Percentiles rank a stretch among this genome's conserved stretches.
Evolutionary conservation across 2,797 vertebrate genomes (phyloP).

Genomic region (Rhynchotus rufescens): DNA sequence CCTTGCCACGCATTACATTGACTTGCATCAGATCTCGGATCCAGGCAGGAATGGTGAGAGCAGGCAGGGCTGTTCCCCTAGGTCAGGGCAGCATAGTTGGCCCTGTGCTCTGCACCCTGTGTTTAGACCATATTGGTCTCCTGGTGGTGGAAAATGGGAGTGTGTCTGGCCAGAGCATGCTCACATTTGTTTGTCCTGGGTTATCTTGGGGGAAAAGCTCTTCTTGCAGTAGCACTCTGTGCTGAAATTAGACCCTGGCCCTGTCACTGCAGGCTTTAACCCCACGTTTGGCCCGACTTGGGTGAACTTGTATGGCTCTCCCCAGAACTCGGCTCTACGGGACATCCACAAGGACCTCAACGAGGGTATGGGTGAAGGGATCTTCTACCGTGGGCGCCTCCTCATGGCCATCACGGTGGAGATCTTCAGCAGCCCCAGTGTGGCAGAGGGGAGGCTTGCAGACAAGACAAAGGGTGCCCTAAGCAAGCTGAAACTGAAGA

Average conservation of each 20-base stretch:
- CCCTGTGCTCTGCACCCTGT: not conserved
- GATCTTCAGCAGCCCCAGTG: slow-evolving; percentile 78
- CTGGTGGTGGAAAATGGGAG: not conserved
- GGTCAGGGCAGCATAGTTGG: not conserved
- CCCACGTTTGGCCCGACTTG: slow-evolving; percentile 92
- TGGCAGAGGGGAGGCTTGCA: slow-evolving; percentile 70
- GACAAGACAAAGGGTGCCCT: slow-evolving; percentile 77
- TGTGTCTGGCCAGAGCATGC: accelerated
- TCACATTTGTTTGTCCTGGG: not conserved
- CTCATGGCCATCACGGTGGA: slow-evolving; percentile 87
- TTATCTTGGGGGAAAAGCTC: not conserved
- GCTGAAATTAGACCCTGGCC: not conserved
- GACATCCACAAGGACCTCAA: slow-evolving; percentile 90
- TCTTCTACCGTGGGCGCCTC: slow-evolving; percentile 91
- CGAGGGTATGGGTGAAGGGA: slow-evolving; percentile 89
- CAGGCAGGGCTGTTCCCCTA: accelerated
- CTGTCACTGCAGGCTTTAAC: slow-evolving; percentile 85
- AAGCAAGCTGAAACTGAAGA: slow-evolving; percentile 84
- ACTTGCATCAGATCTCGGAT: slow-evolving; percentile 92
- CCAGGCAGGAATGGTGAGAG: slow-evolving; percentile 88
- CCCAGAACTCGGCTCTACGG: slow-evolving; percentile 86
- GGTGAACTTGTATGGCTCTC: slow-evolving; percentile 93
- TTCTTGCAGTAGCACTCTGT: not conserved
- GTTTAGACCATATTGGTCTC: not conserved
- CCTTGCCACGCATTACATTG: slow-evolving; percentile 91